A percentile compares a stretch with the other conserved stretches of the same genome.
Conservation (phyloP, 2,797 vertebrate species). For the Amniataba percoides region DNA sequence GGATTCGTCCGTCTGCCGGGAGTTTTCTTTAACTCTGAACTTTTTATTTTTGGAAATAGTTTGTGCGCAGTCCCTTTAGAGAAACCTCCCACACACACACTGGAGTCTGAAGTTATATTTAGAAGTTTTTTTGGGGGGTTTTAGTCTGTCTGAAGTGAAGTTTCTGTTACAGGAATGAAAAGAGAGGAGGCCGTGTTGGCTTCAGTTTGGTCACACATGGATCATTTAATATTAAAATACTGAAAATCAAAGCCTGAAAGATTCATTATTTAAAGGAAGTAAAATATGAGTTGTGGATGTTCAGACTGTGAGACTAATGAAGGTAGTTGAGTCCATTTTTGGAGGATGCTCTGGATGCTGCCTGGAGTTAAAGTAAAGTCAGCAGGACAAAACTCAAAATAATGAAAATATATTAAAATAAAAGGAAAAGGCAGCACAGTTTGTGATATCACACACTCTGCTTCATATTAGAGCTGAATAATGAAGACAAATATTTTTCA, state of each 20-base stretch:
- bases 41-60: constrained; percentile 1
- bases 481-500: too few species aligned
- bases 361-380: too few species aligned
- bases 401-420: too few species aligned
- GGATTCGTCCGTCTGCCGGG: constrained; percentile 32
- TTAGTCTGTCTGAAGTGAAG: constrained; percentile 6
- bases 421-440: too few species aligned
- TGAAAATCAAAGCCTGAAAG: neutral
- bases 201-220: neutral
- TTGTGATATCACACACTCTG: too few species aligned
- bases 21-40: constrained; percentile 13
- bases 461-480: too few species aligned
- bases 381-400: too few species aligned
- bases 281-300: too few species aligned
- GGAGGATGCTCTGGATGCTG: too few species aligned
- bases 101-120: constrained; percentile 15
- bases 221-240: constrained; percentile 16
- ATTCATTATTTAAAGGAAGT: neutral
- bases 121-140: neutral
- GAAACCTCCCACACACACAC: constrained; percentile 13
- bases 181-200: constrained; percentile 3
- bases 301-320: too few species aligned
- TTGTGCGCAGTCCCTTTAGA: neutral
- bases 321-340: too few species aligned
- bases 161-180: constrained; percentile 14